Base-by-base conservation (phyloP, 2,113 vertebrate genomes). In the Otus sunia region DNA sequence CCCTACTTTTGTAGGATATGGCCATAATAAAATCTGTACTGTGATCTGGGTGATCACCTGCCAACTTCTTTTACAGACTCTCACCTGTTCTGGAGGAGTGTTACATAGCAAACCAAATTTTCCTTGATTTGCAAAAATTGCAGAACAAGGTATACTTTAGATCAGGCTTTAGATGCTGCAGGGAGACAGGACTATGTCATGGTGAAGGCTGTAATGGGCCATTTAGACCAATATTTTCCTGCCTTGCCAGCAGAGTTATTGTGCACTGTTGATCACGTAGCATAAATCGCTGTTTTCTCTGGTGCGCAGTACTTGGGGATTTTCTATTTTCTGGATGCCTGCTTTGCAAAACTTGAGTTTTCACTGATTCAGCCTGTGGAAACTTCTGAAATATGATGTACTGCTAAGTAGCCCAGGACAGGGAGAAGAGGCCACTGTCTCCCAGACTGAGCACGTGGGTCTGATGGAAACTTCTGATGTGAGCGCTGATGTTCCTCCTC, bases 191-290 rank as follows among this genome's bases (percentile, higher is more conserved):
- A 25, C 43, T 18, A 30, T 29, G 50, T 45, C 55, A 3, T 6
- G 26, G 53, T 25, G 56, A 76, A 59, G 60, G 60, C 52, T 71
- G 9, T 21, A 27, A 27, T 1, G 39, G n/a, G 23, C 37, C 25
- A 4, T 47, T 91, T 59, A 71, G 39, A 58, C 67, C 12, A 12
- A 1, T 49, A 4, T 25, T 87, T 68, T 47, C 74, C 77, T 93
- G 49, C 62, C 30, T 68, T 58, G 26, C 53, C 29, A 3, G 9
- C 4, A n/a, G 27, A 59, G 66, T 45, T 45, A 5, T 2, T n/a
- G 36, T 22, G 27, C 16, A 0, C 23, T 23, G 25, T 7, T 67
- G 66, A 82, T 43, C n/a, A 16, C 0, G 0, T 30, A n/a, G 36
- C 32, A 21, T 41, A 43, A 63, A 59, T 41, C 59, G 18, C 32